Evolutionary conservation across 2,113 vertebrate species (phyloP), one percentile per base, ranked within the genome.

Genomic region (Sarotherodon lohbergeri): DNA sequence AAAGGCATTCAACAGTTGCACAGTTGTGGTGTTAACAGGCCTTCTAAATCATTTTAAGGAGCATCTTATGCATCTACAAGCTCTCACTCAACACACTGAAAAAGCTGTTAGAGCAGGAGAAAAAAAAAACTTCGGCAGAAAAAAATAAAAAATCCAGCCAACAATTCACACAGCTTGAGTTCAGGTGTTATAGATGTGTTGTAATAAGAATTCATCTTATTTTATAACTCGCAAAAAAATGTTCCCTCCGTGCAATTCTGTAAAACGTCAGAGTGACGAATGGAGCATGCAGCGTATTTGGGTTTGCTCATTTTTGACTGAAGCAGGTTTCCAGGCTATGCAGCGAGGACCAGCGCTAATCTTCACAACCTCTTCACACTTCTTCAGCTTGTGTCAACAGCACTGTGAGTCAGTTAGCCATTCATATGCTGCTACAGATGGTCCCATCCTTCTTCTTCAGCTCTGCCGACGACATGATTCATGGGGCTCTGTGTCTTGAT

Each of bases 401-500:
- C 87, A 85, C 86, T 84, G 90, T 87, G 92, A 93, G 90, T 94
- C 93, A 93, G 94, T 94, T 93, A 92, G 92, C 92, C 92, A 92
- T 95, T 95, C 93, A 93, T 94, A 95, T 93, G 92, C 93, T 88
- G 89, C 93, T 93, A 82, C 95, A 93, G 89, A 95, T 93, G 93
- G 94, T 89, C 85, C 83, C 88, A 95, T 95, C 91, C 73, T 90
- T 94, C 94, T 91, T 94, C 93, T 89, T 93, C 92, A 91, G 86
- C 93, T 83, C 90, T 9, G 90, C 95, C 34, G 90, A 90, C 87
- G 93, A 95, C 95, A 95, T 96, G 95, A 96, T 96, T 97, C 95
- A 96, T 95, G 94, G 93, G 95, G 88, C 93, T 89, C 92, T 95
- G 96, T 88, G 95, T 96, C 94, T 95, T 96, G 95, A 95, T 96